These are phyloP conservation scores for Xenops minutus DNA, from an alignment of 2,797 vertebrate species.

Conservation along the genomic window DNA sequence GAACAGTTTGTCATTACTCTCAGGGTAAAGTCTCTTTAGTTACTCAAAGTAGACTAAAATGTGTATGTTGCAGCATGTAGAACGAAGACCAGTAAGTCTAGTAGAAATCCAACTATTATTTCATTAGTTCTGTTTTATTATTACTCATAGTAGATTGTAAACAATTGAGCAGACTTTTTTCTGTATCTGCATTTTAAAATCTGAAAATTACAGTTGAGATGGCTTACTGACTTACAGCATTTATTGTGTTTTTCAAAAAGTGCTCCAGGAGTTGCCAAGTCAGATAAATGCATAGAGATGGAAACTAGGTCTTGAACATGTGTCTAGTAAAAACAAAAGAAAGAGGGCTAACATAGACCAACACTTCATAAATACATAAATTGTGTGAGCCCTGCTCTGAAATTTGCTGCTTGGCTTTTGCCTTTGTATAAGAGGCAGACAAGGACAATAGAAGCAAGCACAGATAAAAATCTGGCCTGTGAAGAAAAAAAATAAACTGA, in stretches of 20 bases:
- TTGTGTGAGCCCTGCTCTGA: not conserved
- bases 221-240: not conserved
- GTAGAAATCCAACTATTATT: not conserved
- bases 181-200: not conserved
- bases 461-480: not conserved
- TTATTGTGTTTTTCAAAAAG: not conserved
- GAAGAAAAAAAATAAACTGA: not conserved
- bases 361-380: not conserved
- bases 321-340: not conserved
- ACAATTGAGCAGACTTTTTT: not conserved
- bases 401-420: not conserved
- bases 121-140: not conserved
- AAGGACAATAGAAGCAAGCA: not conserved
- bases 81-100: not conserved
- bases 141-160: not conserved
- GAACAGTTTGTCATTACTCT: not conserved
- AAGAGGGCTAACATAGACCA: accelerated
- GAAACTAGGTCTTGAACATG: not conserved
- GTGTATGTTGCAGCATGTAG: not conserved
- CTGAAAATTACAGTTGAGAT: not conserved
- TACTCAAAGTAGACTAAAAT: not conserved
- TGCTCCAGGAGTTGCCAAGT: not conserved
- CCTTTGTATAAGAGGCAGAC: not conserved
- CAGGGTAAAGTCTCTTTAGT: not conserved
- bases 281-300: not conserved